A percentile compares a stretch with the other conserved stretches of the same genome.
Evolutionary conservation across 2,888 invertebrate genomes (phyloP).

Genomic region (Lycophotia porphyrea): DNA sequence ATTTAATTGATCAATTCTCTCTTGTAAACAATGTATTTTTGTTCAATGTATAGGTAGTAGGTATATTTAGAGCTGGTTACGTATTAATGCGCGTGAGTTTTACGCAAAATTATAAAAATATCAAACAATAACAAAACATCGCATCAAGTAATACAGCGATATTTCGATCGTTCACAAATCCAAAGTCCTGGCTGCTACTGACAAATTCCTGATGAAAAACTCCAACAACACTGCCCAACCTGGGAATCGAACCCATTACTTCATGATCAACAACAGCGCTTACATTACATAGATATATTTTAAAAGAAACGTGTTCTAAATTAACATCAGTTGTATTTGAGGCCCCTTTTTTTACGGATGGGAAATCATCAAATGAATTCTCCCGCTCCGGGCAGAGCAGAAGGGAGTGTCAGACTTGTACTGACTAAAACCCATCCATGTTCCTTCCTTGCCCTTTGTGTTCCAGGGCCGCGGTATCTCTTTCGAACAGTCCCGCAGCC

Average conservation of each 20-base stretch:
- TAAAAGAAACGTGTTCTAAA: neutral
- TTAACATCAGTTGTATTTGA: slow-evolving; percentile 7
- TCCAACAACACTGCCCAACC: neutral
- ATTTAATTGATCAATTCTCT: slow-evolving; percentile 28
- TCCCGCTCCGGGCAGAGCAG: too few relatives aligned
- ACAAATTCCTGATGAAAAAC: neutral
- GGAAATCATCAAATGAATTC: too few relatives aligned
- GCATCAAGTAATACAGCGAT: neutral
- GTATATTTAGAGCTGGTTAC: neutral
- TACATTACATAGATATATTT: neutral
- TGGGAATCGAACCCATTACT: neutral
- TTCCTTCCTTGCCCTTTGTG: too few relatives aligned
- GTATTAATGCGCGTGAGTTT: neutral
- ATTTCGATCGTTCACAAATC: neutral
- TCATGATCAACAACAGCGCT: neutral
- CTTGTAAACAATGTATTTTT: slow-evolving; percentile 8
- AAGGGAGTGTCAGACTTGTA: too few relatives aligned
- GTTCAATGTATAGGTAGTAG: neutral
- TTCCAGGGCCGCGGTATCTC: too few relatives aligned
- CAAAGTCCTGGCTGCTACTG: neutral
- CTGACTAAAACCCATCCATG: too few relatives aligned
- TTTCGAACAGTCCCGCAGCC: too few relatives aligned
- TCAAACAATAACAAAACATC: neutral
- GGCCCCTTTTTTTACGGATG: too few relatives aligned
- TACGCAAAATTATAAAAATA: neutral